Conservation (phyloP, 2,888 invertebrate genomes). For the Marronus borbonicus region DNA sequence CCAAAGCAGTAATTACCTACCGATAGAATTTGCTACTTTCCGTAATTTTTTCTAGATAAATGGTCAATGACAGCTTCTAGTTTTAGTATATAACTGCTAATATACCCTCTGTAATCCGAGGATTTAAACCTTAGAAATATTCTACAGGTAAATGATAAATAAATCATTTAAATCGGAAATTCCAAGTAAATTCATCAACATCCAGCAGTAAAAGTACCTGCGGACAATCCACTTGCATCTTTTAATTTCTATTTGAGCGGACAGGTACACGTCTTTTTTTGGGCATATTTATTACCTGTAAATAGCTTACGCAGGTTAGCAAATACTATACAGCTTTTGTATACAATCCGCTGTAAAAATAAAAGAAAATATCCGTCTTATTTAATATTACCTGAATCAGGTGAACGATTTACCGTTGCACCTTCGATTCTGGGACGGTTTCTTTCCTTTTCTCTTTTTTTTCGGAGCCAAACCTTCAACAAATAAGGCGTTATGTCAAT, state of each 20-base stretch:
- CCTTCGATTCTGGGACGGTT: slow-evolving; percentile 12
- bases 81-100: too few species aligned
- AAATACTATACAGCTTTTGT: neutral
- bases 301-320: slow-evolving; percentile 16
- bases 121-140: neutral
- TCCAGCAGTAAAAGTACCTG: slow-evolving; percentile 26
- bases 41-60: too few species aligned
- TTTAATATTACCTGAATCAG: slow-evolving; percentile 45
- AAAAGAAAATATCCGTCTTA: slow-evolving; percentile 41
- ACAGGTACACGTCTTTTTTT: slow-evolving; percentile 9
- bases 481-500: slow-evolving; percentile 38
- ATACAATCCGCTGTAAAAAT: slow-evolving; percentile 23
- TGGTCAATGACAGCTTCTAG: too few species aligned
- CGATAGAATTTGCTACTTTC: too few species aligned
- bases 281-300: slow-evolving; percentile 36
- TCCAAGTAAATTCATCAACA: slow-evolving; percentile 31
- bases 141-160: neutral
- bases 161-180: slow-evolving; percentile 13
- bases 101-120: neutral
- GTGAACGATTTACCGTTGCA: slow-evolving; percentile 37
- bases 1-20: too few species aligned
- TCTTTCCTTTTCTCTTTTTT: slow-evolving; percentile 8
- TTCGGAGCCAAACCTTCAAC: slow-evolving; percentile 37
- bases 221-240: slow-evolving; percentile 8
- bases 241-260: slow-evolving; percentile 28